phyloP scores from a whole-genome alignment of 2,888 invertebrate species.

The Tromatobia lineatoria region DNA sequence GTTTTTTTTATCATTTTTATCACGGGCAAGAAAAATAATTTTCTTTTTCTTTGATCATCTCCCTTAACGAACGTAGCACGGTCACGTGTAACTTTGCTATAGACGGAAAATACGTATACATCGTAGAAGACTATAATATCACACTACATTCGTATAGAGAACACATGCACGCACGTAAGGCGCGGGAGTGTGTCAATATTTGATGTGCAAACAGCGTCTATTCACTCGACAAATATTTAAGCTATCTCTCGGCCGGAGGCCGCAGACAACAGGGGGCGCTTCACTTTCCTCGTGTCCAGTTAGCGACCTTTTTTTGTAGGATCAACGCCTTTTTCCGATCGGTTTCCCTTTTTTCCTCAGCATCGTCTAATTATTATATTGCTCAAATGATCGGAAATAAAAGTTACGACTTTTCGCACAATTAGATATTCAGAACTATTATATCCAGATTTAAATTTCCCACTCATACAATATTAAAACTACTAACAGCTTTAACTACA shows the following conservation, averaged over 20 bases:
- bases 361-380: conserved; percentile 15
- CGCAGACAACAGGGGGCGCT: conserved; percentile 2
- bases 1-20: background rate
- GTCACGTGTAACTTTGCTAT: background rate
- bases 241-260: conserved; percentile 8
- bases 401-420: too few relatives aligned
- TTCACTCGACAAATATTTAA: conserved; percentile 50
- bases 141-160: background rate
- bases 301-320: conserved; percentile 7
- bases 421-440: background rate
- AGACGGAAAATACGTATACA: background rate
- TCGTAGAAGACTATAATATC: background rate
- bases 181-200: conserved; percentile 40
- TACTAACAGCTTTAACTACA: too few relatives aligned
- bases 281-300: conserved; percentile 1
- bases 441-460: too few relatives aligned
- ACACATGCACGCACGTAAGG: conserved; percentile 22
- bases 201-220: conserved; percentile 34
- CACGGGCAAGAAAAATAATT: background rate
- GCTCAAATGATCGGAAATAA: background rate
- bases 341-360: background rate
- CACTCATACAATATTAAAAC: too few relatives aligned
- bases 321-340: background rate
- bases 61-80: background rate
- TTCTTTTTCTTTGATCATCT: conserved; percentile 9